Evolutionary conservation across 2,797 vertebrate species (phyloP).

Genomic region (Anniella stebbinsi): DNA sequence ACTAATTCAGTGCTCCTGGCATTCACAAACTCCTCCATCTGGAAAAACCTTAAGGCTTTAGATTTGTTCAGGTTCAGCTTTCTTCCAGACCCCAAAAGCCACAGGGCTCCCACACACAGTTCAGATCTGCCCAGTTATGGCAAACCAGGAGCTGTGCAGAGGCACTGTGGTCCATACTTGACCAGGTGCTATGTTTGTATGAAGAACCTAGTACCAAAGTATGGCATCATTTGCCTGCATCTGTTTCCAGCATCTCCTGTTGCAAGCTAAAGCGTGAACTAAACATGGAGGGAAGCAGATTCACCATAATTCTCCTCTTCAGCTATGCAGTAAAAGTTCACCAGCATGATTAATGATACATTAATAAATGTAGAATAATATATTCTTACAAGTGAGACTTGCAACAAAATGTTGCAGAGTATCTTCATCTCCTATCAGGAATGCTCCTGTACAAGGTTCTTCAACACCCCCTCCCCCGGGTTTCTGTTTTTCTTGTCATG

Average conservation of each 20-base stretch:
- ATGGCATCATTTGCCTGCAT: not conserved
- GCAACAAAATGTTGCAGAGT: not conserved
- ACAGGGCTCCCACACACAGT: not conserved
- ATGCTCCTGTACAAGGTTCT: not conserved
- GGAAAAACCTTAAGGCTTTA: too few species aligned
- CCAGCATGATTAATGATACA: slow-evolving; percentile 7
- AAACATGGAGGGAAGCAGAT: not conserved
- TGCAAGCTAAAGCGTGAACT: not conserved
- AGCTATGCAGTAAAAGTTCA: not conserved
- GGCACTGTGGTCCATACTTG: not conserved
- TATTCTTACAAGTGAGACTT: not conserved
- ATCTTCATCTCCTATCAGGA: not conserved
- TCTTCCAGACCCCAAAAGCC: not conserved
- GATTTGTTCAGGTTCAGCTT: too few species aligned
- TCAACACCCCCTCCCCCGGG: not conserved
- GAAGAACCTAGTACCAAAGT: not conserved
- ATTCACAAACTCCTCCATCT: too few species aligned
- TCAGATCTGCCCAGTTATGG: not conserved
- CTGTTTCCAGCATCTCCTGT: not conserved
- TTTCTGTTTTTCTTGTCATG: not conserved
- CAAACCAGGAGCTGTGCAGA: not conserved
- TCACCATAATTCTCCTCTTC: not conserved
- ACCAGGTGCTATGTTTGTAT: not conserved
- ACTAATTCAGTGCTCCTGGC: too few species aligned
- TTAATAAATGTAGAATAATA: slow-evolving; percentile 8